phyloP scores from a whole-genome alignment of 1,140 invertebrate species.

The Ips typographus region DNA sequence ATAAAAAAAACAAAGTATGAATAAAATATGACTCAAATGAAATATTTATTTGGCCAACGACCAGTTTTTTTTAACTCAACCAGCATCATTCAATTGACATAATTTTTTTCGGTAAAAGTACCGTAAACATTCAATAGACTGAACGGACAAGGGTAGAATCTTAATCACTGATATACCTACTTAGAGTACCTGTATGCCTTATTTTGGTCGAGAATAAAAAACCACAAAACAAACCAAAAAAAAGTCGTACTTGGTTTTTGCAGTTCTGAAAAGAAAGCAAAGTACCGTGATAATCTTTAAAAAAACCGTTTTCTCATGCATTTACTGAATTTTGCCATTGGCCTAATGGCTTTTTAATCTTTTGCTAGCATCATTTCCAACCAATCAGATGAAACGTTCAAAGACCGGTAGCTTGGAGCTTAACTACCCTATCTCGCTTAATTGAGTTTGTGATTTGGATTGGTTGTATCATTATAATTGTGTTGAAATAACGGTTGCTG shows the following conservation, averaged over 20 bases:
- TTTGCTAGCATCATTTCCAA: background rate
- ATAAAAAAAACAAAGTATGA: too few species aligned
- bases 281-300: background rate
- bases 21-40: too few species aligned
- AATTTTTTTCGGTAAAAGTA: background rate
- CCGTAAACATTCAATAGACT: background rate
- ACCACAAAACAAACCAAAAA: background rate
- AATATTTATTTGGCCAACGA: too few species aligned
- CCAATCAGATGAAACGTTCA: constrained; percentile 2
- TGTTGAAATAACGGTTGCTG: too few species aligned
- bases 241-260: background rate
- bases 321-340: constrained; percentile 4
- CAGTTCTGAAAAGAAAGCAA: background rate
- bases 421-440: background rate
- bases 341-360: background rate
- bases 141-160: background rate
- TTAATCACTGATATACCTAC: background rate
- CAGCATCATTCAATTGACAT: too few species aligned
- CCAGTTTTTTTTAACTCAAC: too few species aligned
- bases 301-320: constrained; percentile 1
- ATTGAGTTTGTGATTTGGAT: background rate
- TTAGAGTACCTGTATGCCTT: background rate
- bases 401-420: constrained; percentile 3
- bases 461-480: background rate
- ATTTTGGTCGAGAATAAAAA: background rate